These are phyloP conservation scores for Sanderia malayensis DNA, from an alignment of 30 jellyfish, hydroid and myxozoan species.

Conservation along the genomic window DNA sequence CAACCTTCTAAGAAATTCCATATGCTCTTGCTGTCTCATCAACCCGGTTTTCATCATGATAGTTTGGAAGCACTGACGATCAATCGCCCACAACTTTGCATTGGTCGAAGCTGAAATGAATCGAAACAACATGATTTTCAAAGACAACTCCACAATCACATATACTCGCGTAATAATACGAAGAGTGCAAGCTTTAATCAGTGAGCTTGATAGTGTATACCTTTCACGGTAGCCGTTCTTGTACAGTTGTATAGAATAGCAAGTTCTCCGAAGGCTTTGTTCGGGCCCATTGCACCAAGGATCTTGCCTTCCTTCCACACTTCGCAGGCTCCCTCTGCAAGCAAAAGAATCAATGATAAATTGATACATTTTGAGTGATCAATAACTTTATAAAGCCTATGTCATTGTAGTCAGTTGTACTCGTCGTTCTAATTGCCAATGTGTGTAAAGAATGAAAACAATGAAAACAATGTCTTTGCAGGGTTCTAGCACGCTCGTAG, in stretches of 20 bases:
- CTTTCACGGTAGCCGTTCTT: slow-evolving; percentile 98
- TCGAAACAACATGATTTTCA: no score
- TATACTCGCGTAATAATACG: no score
- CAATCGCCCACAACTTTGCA: slow-evolving; percentile 91
- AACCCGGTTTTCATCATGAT: slow-evolving; percentile 98
- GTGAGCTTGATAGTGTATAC: no score
- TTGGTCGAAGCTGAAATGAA: slow-evolving; percentile 79
- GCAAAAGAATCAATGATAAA: slow-evolving; percentile 1
- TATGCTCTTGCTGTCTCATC: slow-evolving; percentile 95
- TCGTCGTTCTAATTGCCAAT: no score
- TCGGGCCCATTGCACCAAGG: slow-evolving; percentile 94
- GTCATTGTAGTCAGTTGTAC: no score
- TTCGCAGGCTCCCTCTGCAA: slow-evolving; percentile 93
- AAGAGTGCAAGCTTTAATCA: no score
- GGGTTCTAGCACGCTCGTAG: no score
- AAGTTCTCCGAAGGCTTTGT: slow-evolving; percentile 95
- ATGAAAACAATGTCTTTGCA: no score
- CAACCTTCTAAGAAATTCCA: slow-evolving; percentile 97
- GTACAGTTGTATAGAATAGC: slow-evolving; percentile 97
- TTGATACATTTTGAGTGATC: no score
- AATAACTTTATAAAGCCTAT: no score
- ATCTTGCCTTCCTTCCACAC: slow-evolving; percentile 91
- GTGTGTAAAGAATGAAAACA: no score
- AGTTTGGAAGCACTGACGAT: slow-evolving; percentile 95
- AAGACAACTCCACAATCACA: no score